These are phyloP conservation scores for Nysson spinosus DNA, from an alignment of 2,888 invertebrate genomes.

Conservation along the genomic window DNA sequence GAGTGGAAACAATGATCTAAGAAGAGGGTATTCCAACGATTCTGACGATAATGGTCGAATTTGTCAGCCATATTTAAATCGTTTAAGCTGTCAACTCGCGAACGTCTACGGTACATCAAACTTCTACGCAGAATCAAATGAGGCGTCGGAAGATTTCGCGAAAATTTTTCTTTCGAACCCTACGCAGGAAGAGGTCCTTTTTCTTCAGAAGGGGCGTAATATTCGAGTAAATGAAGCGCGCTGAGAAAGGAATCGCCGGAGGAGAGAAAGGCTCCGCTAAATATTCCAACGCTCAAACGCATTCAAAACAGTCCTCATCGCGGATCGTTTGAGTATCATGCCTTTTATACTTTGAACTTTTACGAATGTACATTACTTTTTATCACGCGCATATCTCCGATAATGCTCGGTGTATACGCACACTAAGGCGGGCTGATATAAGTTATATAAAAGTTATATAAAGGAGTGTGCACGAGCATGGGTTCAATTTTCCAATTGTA, in stretches of 20 bases:
- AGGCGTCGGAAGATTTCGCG: slow-evolving; percentile 69
- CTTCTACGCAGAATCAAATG: slow-evolving; percentile 67
- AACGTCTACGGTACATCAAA: slow-evolving; percentile 46
- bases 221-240: slow-evolving; percentile 65
- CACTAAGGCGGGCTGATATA: not conserved
- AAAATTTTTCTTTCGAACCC: slow-evolving; percentile 57
- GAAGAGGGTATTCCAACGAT: slow-evolving; percentile 22
- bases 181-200: slow-evolving; percentile 45
- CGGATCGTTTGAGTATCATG: slow-evolving; percentile 19
- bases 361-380: slow-evolving; percentile 30
- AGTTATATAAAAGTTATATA: too few relatives aligned
- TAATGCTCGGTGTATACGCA: not conserved
- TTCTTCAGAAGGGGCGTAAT: slow-evolving; percentile 44
- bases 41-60: slow-evolving; percentile 40
- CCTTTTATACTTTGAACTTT: slow-evolving; percentile 26
- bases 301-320: slow-evolving; percentile 41
- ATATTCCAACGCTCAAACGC: slow-evolving; percentile 56
- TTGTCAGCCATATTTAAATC: slow-evolving; percentile 56
- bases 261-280: slow-evolving; percentile 49
- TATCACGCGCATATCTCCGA: slow-evolving; percentile 16
- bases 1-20: slow-evolving; percentile 1
- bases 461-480: too few relatives aligned
- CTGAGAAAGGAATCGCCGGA: slow-evolving; percentile 49
- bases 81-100: slow-evolving; percentile 41
- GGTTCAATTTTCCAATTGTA: too few relatives aligned